Evolutionary conservation across 2,113 vertebrate genomes (phyloP), one percentile per base, ranked within the genome.

Genomic region (Myotis brandtii): DNA sequence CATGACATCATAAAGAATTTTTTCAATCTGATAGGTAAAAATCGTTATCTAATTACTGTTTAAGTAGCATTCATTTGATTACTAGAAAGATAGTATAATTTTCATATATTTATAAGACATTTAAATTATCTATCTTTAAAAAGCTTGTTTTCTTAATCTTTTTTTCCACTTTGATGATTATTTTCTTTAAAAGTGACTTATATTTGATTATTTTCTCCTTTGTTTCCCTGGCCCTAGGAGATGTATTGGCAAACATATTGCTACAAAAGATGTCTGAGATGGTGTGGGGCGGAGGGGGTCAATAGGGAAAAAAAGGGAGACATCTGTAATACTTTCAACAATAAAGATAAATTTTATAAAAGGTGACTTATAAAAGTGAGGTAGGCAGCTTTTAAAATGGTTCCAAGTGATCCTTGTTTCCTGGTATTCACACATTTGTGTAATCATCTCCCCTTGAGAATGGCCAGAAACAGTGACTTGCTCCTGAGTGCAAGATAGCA

Each of bases 1-100:
- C 16, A 77, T 1, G 21, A 76, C 43, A 67, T 76, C 92, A 62
- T 72, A 94, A 95, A 87, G 23, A n/a, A 73, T n/a, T 56, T 48
- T 66, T 59, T 92, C 48, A 89, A 85, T 80, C 50, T 95, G 32
- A 80, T 21, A 67, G 59, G 32, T 59, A 82, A 87, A 88, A 79
- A 69, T 16, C 91, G 1, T 77, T 85, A 72, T 8, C 27, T 69
- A 86, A 62, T 11, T 73, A 12, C 32, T 84, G 16, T 95, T 93
- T 56, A 85, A 92, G 56, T 43, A 59, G 9, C 27, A 91, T 89
- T 64, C 69, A 14, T 97, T 80, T 66, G 25, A 87, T 93, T 89
- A 93, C 12, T 37, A 86, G 30, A 76, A 14, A 84, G 9, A 54
- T 32, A 72, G 7, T 11, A 59, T 2, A 56, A 40, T 82, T 94